phyloP scores from a whole-genome alignment of 2,113 vertebrate genomes.

The Lontra canadensis region DNA sequence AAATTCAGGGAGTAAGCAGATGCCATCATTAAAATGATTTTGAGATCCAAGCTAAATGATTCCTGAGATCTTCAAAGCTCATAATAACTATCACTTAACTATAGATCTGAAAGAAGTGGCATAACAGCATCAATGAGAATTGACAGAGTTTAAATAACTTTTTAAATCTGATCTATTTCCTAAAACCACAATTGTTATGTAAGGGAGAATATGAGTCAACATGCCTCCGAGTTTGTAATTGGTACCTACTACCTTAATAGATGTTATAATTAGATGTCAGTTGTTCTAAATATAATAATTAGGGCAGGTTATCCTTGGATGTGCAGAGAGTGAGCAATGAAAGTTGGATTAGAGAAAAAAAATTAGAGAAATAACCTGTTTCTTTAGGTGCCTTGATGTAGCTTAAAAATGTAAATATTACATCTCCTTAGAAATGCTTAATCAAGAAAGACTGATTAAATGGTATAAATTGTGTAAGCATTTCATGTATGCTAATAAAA shows the following conservation, averaged over 20 bases:
- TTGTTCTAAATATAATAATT: not conserved
- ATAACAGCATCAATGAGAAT: not conserved
- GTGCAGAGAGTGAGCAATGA: not conserved
- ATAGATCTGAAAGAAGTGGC: not conserved
- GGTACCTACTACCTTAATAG: constrained; percentile 18
- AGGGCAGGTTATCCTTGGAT: not conserved
- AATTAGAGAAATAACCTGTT: not conserved
- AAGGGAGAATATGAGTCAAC: not conserved
- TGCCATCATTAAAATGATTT: not conserved
- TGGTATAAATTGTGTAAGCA: not conserved
- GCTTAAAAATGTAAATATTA: constrained; percentile 21
- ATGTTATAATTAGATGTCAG: not conserved
- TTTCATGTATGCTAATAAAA: not conserved
- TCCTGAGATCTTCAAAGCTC: constrained; percentile 19
- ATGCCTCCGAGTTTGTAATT: constrained; percentile 19
- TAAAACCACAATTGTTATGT: constrained; percentile 5
- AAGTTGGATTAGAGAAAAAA: constrained; percentile 20
- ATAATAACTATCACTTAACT: not conserved
- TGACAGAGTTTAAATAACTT: not conserved
- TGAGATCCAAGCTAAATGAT: not conserved
- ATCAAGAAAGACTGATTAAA: not conserved
- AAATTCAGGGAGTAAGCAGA: constrained; percentile 15
- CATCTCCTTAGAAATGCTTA: not conserved
- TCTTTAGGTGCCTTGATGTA: not conserved
- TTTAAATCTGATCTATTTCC: constrained; percentile 38